phyloP scores from a whole-genome alignment of 2,888 invertebrate genomes.

The Lottia gigantea region DNA sequence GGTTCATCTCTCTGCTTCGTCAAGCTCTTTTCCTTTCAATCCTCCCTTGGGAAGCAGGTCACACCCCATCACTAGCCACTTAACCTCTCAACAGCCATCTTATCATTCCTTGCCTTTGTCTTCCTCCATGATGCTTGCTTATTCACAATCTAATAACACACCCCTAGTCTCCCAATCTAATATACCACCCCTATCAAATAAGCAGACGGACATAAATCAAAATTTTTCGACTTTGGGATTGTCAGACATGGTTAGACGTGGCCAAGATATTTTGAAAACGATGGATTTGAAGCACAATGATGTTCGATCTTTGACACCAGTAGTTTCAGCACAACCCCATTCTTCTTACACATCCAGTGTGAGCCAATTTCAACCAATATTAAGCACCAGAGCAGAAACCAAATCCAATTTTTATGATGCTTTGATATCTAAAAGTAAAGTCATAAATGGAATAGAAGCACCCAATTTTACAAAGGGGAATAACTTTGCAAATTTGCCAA shows the following conservation, averaged over 20 bases:
- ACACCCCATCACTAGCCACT: no score
- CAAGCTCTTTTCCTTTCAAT: no score
- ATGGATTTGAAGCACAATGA: background rate
- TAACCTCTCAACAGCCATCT: no score
- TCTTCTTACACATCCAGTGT: background rate
- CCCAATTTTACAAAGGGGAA: background rate
- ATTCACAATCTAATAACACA: no score
- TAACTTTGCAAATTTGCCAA: background rate
- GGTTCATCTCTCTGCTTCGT: no score
- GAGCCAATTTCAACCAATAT: background rate
- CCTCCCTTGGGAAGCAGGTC: no score
- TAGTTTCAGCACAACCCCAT: background rate
- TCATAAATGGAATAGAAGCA: background rate
- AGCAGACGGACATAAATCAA: background rate
- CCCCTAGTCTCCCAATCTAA: no score
- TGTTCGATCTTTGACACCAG: background rate
- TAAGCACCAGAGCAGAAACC: background rate
- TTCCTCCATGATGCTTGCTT: no score
- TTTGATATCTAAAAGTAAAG: background rate
- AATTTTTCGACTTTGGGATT: background rate
- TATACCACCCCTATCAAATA: no score
- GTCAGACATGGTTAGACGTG: background rate
- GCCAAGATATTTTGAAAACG: conserved; percentile 2
- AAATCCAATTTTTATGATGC: background rate
- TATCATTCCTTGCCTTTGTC: no score